A percentile compares a stretch with the other conserved stretches of the same genome.
Conservation (phyloP, 2,797 vertebrate species). For the Anguilla marmorata region DNA sequence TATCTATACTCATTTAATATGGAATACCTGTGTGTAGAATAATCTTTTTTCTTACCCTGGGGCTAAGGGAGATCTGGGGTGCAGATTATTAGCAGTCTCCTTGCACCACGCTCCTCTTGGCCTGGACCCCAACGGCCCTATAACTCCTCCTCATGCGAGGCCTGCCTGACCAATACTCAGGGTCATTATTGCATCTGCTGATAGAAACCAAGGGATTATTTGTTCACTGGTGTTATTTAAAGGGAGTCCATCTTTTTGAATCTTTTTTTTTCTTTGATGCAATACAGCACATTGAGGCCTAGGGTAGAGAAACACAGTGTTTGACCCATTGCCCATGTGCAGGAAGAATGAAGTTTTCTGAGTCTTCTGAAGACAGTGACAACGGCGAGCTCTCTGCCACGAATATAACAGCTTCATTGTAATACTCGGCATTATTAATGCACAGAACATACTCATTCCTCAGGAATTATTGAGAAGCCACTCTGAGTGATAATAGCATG, state of each 20-base stretch:
- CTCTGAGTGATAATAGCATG: not conserved
- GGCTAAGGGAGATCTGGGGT: not conserved
- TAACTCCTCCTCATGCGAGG: not conserved
- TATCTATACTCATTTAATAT: not conserved
- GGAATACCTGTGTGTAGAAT: not conserved
- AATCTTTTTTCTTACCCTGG: not conserved
- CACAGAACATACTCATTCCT: not conserved
- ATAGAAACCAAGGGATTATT: constrained; percentile 18
- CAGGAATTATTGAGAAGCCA: not conserved
- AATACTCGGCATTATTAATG: constrained; percentile 9
- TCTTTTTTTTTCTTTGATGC: constrained; percentile 29
- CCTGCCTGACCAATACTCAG: not conserved
- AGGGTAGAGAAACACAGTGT: constrained; percentile 10
- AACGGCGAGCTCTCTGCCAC: not conserved
- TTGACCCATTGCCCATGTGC: constrained; percentile 22
- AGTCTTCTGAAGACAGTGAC: not conserved
- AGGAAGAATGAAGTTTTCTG: not conserved
- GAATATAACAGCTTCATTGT: not conserved
- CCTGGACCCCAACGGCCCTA: not conserved
- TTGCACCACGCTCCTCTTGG: not conserved
- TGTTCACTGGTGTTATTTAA: constrained; percentile 6
- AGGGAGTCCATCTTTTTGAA: not conserved
- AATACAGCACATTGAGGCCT: not conserved
- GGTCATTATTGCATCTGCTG: constrained; percentile 22
- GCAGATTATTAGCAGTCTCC: constrained; percentile 1